Conservation (phyloP, 2,888 invertebrate species). For the Eutolmus rufibarbis region DNA sequence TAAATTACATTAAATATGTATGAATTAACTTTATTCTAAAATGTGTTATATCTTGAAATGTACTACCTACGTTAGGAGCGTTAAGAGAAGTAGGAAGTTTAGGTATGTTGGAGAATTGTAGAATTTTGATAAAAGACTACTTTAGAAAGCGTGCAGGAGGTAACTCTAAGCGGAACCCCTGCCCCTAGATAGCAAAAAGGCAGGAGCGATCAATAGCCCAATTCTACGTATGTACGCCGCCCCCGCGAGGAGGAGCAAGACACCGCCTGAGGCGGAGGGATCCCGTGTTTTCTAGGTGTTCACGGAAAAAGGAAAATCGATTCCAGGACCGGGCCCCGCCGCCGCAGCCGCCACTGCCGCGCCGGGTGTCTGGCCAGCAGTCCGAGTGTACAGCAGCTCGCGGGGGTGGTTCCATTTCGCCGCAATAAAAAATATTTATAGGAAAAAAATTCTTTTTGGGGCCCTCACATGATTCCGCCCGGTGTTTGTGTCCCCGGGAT, state of each 20-base stretch:
- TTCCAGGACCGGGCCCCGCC: not conserved
- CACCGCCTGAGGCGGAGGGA: not conserved
- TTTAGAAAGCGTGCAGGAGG: not conserved
- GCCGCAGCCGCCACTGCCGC: too few species aligned
- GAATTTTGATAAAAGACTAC: too few species aligned
- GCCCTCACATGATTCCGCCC: not conserved
- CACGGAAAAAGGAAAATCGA: not conserved
- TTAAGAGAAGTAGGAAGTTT: too few species aligned
- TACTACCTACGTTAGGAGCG: too few species aligned
- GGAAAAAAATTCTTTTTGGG: not conserved
- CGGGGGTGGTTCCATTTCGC: not conserved
- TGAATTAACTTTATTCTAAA: too few species aligned
- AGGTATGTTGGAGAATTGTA: too few species aligned
- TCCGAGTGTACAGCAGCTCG: not conserved
- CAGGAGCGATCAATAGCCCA: constrained; percentile 23
- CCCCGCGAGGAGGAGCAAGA: not conserved
- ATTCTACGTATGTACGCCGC: not conserved
- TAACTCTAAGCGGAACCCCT: not conserved
- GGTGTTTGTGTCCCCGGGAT: not conserved
- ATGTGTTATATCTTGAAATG: too few species aligned
- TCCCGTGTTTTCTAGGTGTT: not conserved
- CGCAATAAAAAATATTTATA: not conserved
- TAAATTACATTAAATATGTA: too few species aligned
- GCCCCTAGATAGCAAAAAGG: not conserved
- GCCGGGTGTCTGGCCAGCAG: not conserved